Evolutionary conservation across 2,797 vertebrate genomes (phyloP), one percentile per base, ranked within the genome.

Genomic region (Loriculus beryllinus): DNA sequence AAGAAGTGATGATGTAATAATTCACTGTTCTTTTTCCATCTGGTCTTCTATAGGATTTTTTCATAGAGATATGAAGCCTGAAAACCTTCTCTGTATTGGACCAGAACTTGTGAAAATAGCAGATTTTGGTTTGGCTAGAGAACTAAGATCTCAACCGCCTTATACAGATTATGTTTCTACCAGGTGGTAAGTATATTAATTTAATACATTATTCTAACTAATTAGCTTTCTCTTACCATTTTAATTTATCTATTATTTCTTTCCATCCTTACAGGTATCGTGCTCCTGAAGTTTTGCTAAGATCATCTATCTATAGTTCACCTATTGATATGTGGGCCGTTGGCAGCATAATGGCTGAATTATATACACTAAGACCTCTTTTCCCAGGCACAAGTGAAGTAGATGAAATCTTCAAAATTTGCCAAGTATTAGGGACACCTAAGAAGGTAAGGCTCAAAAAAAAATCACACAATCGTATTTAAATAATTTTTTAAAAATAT

Each of bases 101-200:
- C 99, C 99, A 94, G 99, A 99, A 82, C 98, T 99, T 95, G 98
- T 99, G 57, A 99, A 99, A 98, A 99, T 99, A 95, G 99, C 99
- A 78, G 99, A 99, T 96, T 99, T 99, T 98, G 99, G 99, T 80
- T 97, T 99, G 97, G 99, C 99, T 67, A 98, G 99, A 97, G 99
- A 99, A 96, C 98, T 99, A 84, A 98, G 99, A 94, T 99, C 99
- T 85, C 99, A 99, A 78, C 99, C 99, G 69, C 99, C 99, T 1
- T 99, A 99, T 86, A 99, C 99, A 47, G 99, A 99, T 97, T 99
- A 99, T 39, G 99, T 99, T 14, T 99, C 99, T 69, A 99, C 99
- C 43, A 98, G 99, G 97, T 99, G 99, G 99, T 99, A 93, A 98
- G 98, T 96, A 28, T 42, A 9, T 68, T 23, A 69, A 81, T 26